Evolutionary conservation across 1,140 invertebrate species (phyloP).

Genomic region (Macrobrachium rosenbergii): DNA sequence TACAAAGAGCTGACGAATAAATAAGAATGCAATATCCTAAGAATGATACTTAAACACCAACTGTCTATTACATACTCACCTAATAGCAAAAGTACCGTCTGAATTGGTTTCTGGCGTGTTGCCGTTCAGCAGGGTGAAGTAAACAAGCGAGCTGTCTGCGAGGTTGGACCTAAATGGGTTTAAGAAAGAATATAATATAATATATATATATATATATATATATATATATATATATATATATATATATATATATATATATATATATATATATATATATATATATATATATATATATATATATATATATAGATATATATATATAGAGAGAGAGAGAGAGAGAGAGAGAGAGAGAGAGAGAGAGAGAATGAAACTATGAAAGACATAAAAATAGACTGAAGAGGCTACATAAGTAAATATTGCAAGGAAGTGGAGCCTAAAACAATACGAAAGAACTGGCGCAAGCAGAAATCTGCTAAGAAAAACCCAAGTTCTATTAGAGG

Average conservation of each 20-base stretch:
- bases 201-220: not conserved
- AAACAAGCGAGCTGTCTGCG: constrained; percentile 30
- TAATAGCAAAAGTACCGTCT: constrained; percentile 53
- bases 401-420: too few species aligned
- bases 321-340: not conserved
- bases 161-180: constrained; percentile 35
- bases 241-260: not conserved
- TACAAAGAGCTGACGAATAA: too few species aligned
- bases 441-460: too few species aligned
- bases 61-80: constrained; percentile 2
- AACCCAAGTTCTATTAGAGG: too few species aligned
- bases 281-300: not conserved
- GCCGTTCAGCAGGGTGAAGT: constrained; percentile 51
- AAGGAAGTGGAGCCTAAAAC: too few species aligned
- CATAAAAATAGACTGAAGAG: not conserved
- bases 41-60: too few species aligned
- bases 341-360: constrained; percentile 6
- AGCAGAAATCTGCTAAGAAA: not conserved
- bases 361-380: not conserved
- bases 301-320: too few species aligned
- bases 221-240: not conserved
- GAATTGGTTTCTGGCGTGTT: constrained; percentile 39
- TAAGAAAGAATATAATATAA: not conserved
- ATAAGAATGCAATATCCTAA: too few species aligned
- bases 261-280: not conserved